Evolutionary conservation across 2,888 invertebrate species (phyloP), one percentile per base, ranked within the genome.

Genomic region (Scaptomyza tumidula): DNA sequence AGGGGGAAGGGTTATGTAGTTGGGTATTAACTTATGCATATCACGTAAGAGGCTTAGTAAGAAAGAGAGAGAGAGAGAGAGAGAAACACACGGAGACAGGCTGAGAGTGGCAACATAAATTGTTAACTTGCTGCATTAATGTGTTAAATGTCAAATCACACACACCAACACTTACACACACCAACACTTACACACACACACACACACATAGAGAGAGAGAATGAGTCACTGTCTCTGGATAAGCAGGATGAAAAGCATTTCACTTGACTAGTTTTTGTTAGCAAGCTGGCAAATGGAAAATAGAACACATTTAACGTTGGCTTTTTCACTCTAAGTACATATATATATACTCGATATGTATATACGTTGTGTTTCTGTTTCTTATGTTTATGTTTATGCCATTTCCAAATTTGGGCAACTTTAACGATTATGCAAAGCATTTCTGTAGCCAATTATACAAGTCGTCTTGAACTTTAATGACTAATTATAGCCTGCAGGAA

Each of bases 41-140:
- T 66, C 66, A 65, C 57, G 65, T 66, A 65, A 65, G 64, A 64
- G 45, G 63, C 64, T 54, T 62, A 43, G 41, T 4, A 2, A 39
- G 39, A 14, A 6, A 14, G 29, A 14, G 6, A 16, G 3, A 41
- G 0, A 16, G 33, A 58, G 35, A 39, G 7, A 31, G 31, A 14
- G 6, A 16, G n/a, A n/a, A n/a, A n/a, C n/a, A n/a, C 3, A 14
- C 9, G 9, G 33, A 58, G 43, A 31, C 45, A 48, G 58, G 31
- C 54, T 19, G 16, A 48, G 35, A 48, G 41, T 43, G 37, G 35
- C 53, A 63, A 35, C 63, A 54, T 45, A 52, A 65, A 54, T 63
- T 63, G 63, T 63, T 63, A 41, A 45, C 53, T 41, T 54, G 27
- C 16, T 41, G 50, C 62, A 48, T 43, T 43, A 59, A 46, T 46